A percentile compares a stretch with the other conserved stretches of the same genome.
These are phyloP conservation scores for Ambastaia sidthimunki DNA, from an alignment of 2,797 vertebrate species.

Conservation along the genomic window DNA sequence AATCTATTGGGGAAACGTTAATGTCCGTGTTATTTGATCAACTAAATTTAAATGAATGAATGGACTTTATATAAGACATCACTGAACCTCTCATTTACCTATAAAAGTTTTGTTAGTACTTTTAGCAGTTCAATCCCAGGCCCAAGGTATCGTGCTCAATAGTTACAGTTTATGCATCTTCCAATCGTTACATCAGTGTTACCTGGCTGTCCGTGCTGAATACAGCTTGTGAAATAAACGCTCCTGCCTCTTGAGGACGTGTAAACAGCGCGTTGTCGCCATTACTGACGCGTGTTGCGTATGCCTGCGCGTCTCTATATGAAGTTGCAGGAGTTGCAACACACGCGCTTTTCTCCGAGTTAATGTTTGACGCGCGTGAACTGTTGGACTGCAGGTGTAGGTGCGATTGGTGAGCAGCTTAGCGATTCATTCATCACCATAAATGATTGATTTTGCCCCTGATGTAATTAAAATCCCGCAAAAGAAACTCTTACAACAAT, in stretches of 20 bases:
- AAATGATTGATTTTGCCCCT: background rate
- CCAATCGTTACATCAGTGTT: background rate
- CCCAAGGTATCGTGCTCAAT: background rate
- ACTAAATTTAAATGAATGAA: too few relatives aligned
- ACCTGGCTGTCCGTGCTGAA: slow-evolving; percentile 41
- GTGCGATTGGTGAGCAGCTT: background rate
- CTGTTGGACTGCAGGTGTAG: slow-evolving; percentile 36
- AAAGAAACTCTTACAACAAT: background rate
- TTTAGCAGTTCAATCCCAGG: too few relatives aligned
- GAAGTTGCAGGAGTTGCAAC: background rate
- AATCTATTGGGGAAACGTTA: too few relatives aligned
- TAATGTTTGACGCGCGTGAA: slow-evolving; percentile 55
- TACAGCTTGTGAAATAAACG: slow-evolving; percentile 17
- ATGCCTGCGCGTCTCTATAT: background rate
- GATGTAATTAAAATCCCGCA: background rate
- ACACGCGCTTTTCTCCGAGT: slow-evolving; percentile 7
- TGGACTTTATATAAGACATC: background rate
- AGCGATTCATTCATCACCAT: slow-evolving; percentile 13
- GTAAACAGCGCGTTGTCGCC: slow-evolving; percentile 19
- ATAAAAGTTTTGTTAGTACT: too few relatives aligned
- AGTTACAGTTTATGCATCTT: background rate
- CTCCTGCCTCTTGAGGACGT: slow-evolving; percentile 31
- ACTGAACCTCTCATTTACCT: background rate
- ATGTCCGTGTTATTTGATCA: too few relatives aligned
- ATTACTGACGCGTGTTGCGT: slow-evolving; percentile 20